Percentiles rank a stretch among this genome's conserved stretches.
phyloP scores from a whole-genome alignment of 2,113 vertebrate species.

The Sylvilagus bachmani region DNA sequence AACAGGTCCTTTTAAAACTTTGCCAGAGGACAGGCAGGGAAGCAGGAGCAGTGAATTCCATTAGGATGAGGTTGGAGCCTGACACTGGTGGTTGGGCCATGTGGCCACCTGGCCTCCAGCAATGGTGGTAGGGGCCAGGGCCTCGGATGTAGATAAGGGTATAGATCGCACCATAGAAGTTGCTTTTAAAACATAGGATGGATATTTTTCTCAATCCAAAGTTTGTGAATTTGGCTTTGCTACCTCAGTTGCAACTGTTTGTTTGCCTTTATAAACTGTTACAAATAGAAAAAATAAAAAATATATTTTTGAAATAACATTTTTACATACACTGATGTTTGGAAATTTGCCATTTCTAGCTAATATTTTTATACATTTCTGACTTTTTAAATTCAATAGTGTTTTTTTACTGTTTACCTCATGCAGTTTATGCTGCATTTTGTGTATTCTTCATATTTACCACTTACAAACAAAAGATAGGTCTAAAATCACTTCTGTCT shows the following conservation, averaged over 20 bases:
- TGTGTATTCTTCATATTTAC: constrained; percentile 75
- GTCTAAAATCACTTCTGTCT: constrained; percentile 25
- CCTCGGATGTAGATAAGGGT: no score
- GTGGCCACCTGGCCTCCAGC: no score
- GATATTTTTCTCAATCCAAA: constrained; percentile 85
- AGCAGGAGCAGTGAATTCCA: no score
- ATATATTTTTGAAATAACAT: constrained; percentile 88
- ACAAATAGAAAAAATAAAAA: constrained; percentile 81
- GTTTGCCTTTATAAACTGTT: constrained; percentile 89
- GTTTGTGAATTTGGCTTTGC: constrained; percentile 91
- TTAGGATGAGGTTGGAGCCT: no score
- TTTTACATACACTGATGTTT: constrained; percentile 87
- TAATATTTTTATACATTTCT: constrained; percentile 91
- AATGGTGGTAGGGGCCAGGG: no score
- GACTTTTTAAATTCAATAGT: constrained; percentile 83
- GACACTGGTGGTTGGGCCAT: no score
- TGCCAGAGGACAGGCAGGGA: no score
- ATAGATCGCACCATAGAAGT: no score
- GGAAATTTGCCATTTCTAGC: constrained; percentile 83
- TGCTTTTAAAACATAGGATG: constrained; percentile 81
- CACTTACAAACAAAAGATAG: constrained; percentile 48
- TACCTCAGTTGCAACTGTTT: constrained; percentile 91
- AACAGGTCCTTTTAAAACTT: no score
- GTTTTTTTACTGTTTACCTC: constrained; percentile 76
- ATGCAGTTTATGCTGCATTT: constrained; percentile 69